phyloP scores from a whole-genome alignment of 1,140 invertebrate genomes.

The Latrodectus geometricus region DNA sequence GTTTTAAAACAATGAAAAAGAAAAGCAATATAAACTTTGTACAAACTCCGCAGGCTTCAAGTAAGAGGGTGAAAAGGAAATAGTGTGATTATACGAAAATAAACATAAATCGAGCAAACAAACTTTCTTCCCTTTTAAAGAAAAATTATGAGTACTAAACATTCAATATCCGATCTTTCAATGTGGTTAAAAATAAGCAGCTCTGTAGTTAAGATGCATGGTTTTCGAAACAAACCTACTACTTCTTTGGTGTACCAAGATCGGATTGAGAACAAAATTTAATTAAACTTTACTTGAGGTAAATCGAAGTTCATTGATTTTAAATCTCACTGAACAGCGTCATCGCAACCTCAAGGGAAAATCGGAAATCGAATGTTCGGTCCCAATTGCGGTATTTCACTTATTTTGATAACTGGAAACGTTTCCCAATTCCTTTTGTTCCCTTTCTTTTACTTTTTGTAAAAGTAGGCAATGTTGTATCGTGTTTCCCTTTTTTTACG shows the following conservation, averaged over 20 bases:
- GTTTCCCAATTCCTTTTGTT: constrained; percentile 33
- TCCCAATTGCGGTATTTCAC: constrained; percentile 44
- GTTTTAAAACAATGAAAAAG: too few species aligned
- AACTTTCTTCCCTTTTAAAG: too few species aligned
- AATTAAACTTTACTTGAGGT: constrained; percentile 53
- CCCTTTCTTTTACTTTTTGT: background rate
- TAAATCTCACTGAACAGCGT: constrained; percentile 27
- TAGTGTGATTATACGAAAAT: too few species aligned
- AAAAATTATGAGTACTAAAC: constrained; percentile 15
- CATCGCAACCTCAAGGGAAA: background rate
- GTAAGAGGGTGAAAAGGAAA: too few species aligned
- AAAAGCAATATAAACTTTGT: too few species aligned
- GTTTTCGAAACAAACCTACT: constrained; percentile 4
- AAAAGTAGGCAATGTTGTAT: background rate
- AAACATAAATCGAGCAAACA: too few species aligned
- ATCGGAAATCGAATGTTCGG: constrained; percentile 44
- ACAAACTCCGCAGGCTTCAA: too few species aligned
- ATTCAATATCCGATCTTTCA: constrained; percentile 7
- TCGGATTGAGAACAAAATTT: constrained; percentile 40
- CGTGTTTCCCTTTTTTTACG: background rate
- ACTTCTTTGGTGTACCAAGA: background rate
- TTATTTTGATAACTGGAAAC: constrained; percentile 56
- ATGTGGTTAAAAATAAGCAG: background rate
- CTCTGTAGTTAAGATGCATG: background rate
- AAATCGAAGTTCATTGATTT: constrained; percentile 51